Evolutionary conservation across 1,140 invertebrate species (phyloP), one percentile per base, ranked within the genome.

Genomic region (Asobara japonica): DNA sequence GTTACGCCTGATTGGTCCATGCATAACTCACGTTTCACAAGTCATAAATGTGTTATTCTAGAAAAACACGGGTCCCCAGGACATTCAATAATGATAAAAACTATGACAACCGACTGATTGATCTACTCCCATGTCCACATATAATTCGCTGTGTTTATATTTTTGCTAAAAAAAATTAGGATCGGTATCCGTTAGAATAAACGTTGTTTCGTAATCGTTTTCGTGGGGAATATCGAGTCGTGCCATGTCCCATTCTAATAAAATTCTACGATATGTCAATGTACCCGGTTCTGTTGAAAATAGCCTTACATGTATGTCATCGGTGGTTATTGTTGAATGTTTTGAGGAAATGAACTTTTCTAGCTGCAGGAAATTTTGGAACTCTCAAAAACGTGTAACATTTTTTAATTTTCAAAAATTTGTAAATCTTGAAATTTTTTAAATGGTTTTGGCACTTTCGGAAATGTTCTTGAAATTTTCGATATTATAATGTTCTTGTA

Each of bases 1-100:
- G 61, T 65, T 65, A 27, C 62, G 69, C 38, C 69, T 65, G 69
- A 71, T 71, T 33, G 41, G 65, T 33, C 60, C 56, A 27, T n/a
- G 13, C 30, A 13, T 56, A 56, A 1, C 45, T 11, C 22, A 56
- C 51, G 51, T 56, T 25, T 56, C 22, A 56, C 51, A 22, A 56
- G 8, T 27, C 51, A 56, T 7, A 56, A 56, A 56, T 56, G 25
- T 56, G 6, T 60, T 31, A 22, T 25, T 65, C 20, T 56, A 56
- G 20, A 33, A 38, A 30, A 56, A 45, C 33, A 71, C 48, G 56
- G n/a, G 61, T 30, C 25, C 2, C 13, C 8, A 27, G n/a, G 56
- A 62, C 25, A 45, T 45, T 30, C 20, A 36, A 22, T 10, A 65
- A 64, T 20, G 51, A 18, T 25, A 56, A 56, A 56, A 56, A 56